Evolutionary conservation across 2,113 vertebrate species (phyloP).

Genomic region (Eptatretus burgeri): DNA sequence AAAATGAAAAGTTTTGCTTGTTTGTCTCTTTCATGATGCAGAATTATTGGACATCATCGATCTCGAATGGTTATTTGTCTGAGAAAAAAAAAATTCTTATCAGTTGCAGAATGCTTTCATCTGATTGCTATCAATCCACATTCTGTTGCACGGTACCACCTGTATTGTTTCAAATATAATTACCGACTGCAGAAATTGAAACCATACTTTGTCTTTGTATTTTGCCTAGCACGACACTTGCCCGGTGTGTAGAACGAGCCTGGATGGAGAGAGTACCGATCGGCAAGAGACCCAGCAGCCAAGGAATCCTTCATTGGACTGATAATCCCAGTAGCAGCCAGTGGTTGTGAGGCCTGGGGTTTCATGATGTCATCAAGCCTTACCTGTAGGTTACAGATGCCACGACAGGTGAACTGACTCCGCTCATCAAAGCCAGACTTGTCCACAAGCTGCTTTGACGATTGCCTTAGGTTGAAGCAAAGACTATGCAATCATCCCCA

Average conservation of each 20-base stretch:
- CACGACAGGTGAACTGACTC: neutral
- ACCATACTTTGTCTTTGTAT: neutral
- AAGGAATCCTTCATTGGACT: no score
- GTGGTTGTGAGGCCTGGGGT: neutral
- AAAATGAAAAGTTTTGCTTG: no score
- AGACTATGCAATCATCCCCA: no score
- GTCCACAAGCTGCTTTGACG: neutral
- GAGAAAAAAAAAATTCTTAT: no score
- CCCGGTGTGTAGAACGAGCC: slow-evolving; percentile 78
- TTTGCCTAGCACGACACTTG: slow-evolving; percentile 60
- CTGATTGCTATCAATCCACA: no score
- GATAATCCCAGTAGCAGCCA: neutral
- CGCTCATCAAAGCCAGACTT: neutral
- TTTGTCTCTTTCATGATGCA: no score
- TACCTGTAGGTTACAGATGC: neutral
- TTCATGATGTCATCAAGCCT: neutral
- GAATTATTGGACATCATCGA: no score
- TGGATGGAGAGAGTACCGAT: slow-evolving; percentile 32
- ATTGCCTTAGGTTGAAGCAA: neutral
- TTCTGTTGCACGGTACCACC: neutral
- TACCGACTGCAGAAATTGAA: neutral
- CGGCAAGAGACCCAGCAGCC: neutral
- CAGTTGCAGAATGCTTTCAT: no score
- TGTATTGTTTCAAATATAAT: slow-evolving; percentile 1
- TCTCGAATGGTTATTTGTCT: no score